Percentiles rank a stretch among this genome's conserved stretches.
phyloP scores from a whole-genome alignment of 2,888 invertebrate genomes.

The Stramonita haemastoma region DNA sequence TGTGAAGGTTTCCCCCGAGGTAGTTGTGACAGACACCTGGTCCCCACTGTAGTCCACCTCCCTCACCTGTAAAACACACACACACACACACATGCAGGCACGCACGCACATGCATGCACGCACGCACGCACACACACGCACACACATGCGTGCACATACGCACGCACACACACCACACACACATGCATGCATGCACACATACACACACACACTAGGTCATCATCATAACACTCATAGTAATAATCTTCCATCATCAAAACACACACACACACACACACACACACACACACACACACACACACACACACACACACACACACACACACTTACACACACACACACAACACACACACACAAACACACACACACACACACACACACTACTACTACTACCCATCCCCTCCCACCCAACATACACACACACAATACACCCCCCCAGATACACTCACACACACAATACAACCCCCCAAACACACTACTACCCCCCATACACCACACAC shows the following conservation, averaged over 20 bases:
- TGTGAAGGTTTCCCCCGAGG: slow-evolving; percentile 62
- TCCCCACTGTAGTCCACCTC: slow-evolving; percentile 65
- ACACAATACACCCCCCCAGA: neutral
- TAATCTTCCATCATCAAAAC: too few relatives aligned
- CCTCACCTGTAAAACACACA: slow-evolving; percentile 57
- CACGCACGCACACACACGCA: neutral
- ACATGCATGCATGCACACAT: neutral
- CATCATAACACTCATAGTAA: neutral
- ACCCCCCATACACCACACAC: too few relatives aligned
- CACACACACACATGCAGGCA: neutral
- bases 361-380: too few relatives aligned
- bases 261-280: neutral
- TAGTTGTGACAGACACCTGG: slow-evolving; percentile 59
- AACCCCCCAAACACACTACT: too few relatives aligned
- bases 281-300: neutral
- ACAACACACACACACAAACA: too few relatives aligned
- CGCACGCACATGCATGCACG: neutral
- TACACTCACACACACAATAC: too few relatives aligned
- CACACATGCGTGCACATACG: neutral
- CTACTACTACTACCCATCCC: neutral
- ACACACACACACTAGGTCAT: neutral
- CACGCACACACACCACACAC: neutral
- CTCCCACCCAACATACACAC: neutral
- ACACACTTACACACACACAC: neutral
- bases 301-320: neutral